phyloP scores from a whole-genome alignment of 53 echinoderm and acorn worm genomes.

The Mesocentrotus franciscanus region DNA sequence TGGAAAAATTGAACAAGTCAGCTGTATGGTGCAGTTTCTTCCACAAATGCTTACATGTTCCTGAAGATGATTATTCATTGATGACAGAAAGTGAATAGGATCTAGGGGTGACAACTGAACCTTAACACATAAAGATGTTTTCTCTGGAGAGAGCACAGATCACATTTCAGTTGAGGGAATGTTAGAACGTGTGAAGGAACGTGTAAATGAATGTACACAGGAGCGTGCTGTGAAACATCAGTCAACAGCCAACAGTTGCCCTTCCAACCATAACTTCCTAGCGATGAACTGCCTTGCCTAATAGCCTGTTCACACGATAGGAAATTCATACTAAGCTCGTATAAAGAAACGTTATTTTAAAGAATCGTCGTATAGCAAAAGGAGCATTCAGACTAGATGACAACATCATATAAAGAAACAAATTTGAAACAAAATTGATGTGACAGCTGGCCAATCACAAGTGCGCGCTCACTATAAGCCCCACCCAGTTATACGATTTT shows the following conservation, averaged over 20 bases:
- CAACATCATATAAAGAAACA: too few species aligned
- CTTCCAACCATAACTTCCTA: constrained; percentile 5
- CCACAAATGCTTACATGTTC: not conserved
- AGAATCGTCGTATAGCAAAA: too few species aligned
- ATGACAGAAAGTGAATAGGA: not conserved
- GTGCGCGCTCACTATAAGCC: too few species aligned
- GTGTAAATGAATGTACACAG: not conserved
- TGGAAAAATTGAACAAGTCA: not conserved
- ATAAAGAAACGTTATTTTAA: too few species aligned
- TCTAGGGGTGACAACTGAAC: not conserved
- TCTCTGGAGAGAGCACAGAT: not conserved
- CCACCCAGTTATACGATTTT: too few species aligned
- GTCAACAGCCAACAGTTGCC: constrained; percentile 12
- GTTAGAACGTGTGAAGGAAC: constrained; percentile 21
- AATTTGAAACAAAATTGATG: too few species aligned
- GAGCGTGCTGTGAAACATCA: constrained; percentile 4
- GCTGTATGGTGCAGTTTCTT: not conserved
- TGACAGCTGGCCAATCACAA: too few species aligned
- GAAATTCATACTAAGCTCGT: too few species aligned
- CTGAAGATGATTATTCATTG: constrained; percentile 1
- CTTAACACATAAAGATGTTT: constrained; percentile 7
- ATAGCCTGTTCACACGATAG: too few species aligned
- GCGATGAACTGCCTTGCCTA: not conserved
- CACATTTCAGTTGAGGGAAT: constrained; percentile 32
- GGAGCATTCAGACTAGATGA: too few species aligned